Percentiles rank a stretch among this genome's conserved stretches.
Evolutionary conservation across 2,888 invertebrate species (phyloP).

Genomic region (Catocala nupta): DNA sequence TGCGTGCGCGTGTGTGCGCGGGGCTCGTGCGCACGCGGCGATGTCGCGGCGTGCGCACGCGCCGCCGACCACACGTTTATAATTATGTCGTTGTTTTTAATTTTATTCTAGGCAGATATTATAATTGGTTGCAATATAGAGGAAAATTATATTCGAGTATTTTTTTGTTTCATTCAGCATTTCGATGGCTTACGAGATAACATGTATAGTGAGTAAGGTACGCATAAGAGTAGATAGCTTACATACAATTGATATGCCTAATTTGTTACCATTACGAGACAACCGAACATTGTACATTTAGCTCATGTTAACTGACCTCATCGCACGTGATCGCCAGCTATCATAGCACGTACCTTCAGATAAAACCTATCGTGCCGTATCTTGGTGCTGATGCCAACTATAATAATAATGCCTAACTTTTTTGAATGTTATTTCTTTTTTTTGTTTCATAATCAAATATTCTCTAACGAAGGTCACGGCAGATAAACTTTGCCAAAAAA

Average conservation of each 20-base stretch:
- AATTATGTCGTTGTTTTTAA: conserved; percentile 64
- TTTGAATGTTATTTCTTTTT: too few species aligned
- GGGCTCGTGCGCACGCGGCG: neutral
- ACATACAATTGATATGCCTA: conserved; percentile 61
- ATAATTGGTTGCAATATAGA: conserved; percentile 65
- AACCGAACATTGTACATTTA: neutral
- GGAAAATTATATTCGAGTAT: conserved; percentile 47
- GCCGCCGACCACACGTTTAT: conserved; percentile 25
- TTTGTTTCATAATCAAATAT: too few species aligned
- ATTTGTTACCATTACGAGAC: conserved; percentile 60
- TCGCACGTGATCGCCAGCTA: neutral
- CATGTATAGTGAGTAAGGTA: conserved; percentile 41
- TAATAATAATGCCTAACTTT: too few species aligned
- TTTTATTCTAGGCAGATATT: conserved; percentile 76
- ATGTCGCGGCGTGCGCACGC: conserved; percentile 3
- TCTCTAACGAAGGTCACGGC: too few species aligned
- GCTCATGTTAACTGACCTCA: neutral
- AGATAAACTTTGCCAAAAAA: too few species aligned
- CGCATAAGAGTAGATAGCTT: conserved; percentile 55
- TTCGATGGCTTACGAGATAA: conserved; percentile 41
- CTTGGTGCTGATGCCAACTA: too few species aligned
- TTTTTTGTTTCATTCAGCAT: conserved; percentile 50
- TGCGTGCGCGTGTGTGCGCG: neutral
- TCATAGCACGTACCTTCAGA: too few species aligned
- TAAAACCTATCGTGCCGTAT: too few species aligned